Base-by-base conservation (phyloP, 53 echinoderm and acorn worm genomes). In the Paelopatides confundens region DNA sequence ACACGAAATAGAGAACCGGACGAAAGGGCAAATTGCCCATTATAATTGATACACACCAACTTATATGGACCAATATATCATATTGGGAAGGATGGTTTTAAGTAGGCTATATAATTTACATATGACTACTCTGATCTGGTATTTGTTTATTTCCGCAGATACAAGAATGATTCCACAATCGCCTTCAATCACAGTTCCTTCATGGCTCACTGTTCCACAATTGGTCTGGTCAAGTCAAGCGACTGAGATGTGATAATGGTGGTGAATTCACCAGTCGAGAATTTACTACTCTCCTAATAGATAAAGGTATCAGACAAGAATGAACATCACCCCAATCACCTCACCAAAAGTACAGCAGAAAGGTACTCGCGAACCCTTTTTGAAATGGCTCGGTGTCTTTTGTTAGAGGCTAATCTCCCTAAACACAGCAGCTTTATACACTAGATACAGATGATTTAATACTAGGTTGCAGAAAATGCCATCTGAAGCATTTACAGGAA, bases 331-430 rank as follows among this genome's bases (percentile, higher is more conserved):
- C 89, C 0, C 4, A 82, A 30, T 89, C 89, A 36, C 89, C 82
- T 0, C 89, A 89, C 5, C 89, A 89, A 81, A 89, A 89, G 82
- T 48, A 89, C 89, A 0, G 89, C 82, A 39, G 89, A 89, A 36
- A 82, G 82, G 51, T 31, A 66, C 28, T 81, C 82, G 89, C 82
- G 83, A 3, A 88, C 89, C 0, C 82, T 88, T 30, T 88, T 88
- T 66, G 67, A 81, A 66, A 88, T 82, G 89, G 89, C 29, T 37
- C 84, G 89, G 31, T 89, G 17, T 17, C 84, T n/a, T n/a, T 48
- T 88, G 24, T 87, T 17, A 53, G 12, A 30, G 23, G 9, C 17
- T 46, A 82, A 31, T 82, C 69, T 89, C 32, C 89, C 82, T 4
- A 84, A 89, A 83, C 23, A 28, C 21, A 52, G 34, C 62, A 3